Base-by-base conservation (phyloP, 2,113 vertebrate species). In the Dinomys branickii region DNA sequence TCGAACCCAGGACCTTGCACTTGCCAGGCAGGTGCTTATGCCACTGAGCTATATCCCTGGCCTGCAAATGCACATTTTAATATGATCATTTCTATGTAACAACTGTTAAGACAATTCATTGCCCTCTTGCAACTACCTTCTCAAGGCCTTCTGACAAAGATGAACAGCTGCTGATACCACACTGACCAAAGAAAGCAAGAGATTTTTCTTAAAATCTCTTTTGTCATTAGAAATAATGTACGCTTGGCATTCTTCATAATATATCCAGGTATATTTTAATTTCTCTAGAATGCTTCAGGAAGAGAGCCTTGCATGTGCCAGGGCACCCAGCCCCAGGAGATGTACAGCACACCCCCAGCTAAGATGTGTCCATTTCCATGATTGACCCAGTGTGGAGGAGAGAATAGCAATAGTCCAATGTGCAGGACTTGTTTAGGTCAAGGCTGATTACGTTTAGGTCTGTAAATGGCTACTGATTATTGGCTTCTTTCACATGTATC, bases 211-310 rank as follows among this genome's bases (percentile, higher is more conserved):
- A 38, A 90, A 69, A 63, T 91, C 11, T 81, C 67, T 88, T 88
- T 85, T 93, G 30, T 89, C 65, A 38, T 56, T 93, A 78, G 54
- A 65, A 91, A 10, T 83, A 84, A 61, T 93, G 5, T 26, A 73
- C 35, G 44, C 88, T 81, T 93, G 78, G 5, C 41, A 12, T 88
- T 94, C 56, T 92, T 92, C 2, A 33, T 69, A 67, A n/a, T 58
- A 89, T 50, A 91, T 92, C 11, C 52, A 56, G 16, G 5, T 52
- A 19, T 44, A 20, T 88, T 95, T 95, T 93, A 88, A 88, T 88
- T 89, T n/a, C 90, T 96, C 24, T 96, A 80, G 91, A 90, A 44
- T n/a, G 9, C 90, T 75, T 96, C 56, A 85, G 63, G 47, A 88
- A 81, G 41, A 58, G n/a, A 88, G 61, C 41, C 61, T 93, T 81